Base-by-base conservation (phyloP, 92 coral and sea anemone genomes). In the Porites divaricata region DNA sequence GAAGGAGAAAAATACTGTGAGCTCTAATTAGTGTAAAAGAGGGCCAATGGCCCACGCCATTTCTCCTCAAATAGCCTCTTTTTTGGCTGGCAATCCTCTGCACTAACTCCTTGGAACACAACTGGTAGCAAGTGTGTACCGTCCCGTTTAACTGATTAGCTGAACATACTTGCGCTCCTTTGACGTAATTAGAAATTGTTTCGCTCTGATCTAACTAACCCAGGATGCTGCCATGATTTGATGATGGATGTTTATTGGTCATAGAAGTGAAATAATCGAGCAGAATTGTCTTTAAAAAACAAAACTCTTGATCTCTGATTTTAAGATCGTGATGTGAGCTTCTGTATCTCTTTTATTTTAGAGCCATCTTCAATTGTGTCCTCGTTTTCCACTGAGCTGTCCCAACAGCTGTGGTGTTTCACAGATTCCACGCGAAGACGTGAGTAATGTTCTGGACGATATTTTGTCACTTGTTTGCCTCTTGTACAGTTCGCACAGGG, bases 371-470 rank as follows among this genome's bases (percentile, higher is more conserved):
- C 95, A 95, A 77, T 91, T 90, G 59, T 96, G 99, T 69, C 87
- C 93, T 15, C 76, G 90, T 74, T 96, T 96, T 72, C 99, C 99
- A 0, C 92, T 96, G 52, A 95, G 98, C 75, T 96, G 99, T 77
- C 99, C 99, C 15, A 96, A 96, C 89, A 91, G 92, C 88, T 96
- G 99, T 75, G 99, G 99, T 12, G 95, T 95, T 41, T 95, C 98
- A 3, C 99, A 96, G 80, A 92, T 96, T 65, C 99, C 99, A 19
- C 96, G 99, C 49, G 96, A 94, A 83, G 98, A 95, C 93, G 99
- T 96, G 53, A 76, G 81, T 3, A 12, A 15, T 4, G 73, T 45
- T 48, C 0, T 41, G 9, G 50, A 51, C 16, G 22, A 54, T 11
- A 54, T 54, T 4, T 6, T 15, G 59, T 8, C 1, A 54, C 59